phyloP scores from a whole-genome alignment of 2,113 vertebrate genomes.

The Baryphthengus martii region DNA sequence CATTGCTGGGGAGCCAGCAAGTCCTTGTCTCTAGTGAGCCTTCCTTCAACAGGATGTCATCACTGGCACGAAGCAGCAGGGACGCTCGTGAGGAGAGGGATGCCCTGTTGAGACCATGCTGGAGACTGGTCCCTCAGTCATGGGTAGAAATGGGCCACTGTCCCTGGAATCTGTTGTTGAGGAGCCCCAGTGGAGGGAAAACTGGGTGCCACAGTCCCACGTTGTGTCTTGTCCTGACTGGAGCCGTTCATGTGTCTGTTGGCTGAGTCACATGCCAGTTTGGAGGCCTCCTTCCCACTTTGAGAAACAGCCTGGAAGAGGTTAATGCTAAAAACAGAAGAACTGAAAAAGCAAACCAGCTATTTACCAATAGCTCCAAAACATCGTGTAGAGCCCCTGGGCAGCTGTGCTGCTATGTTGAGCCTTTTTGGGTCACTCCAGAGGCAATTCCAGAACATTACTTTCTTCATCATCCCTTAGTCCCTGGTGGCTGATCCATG shows the following conservation, averaged over 20 bases:
- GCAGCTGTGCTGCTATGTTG: not conserved
- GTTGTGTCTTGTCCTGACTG: not conserved
- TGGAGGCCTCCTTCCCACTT: not conserved
- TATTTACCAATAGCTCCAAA: not conserved
- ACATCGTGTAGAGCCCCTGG: not conserved
- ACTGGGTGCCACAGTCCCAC: rapidly evolving
- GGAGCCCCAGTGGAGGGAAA: not conserved
- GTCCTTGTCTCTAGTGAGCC: not conserved
- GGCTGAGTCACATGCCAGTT: not conserved
- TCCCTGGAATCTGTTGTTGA: not conserved
- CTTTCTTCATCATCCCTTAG: not conserved
- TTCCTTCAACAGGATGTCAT: not conserved
- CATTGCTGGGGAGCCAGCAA: not conserved
- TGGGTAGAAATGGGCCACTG: not conserved
- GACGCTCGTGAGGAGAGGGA: rapidly evolving
- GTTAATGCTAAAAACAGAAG: not conserved
- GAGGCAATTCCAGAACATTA: not conserved
- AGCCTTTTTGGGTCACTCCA: not conserved
- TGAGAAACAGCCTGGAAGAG: not conserved
- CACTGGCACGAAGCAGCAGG: not conserved
- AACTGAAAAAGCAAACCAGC: not conserved
- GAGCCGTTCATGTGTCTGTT: not conserved
- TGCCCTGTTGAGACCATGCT: no score
- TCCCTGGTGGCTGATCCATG: not conserved
- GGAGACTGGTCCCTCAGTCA: not conserved